A percentile compares a stretch with the other conserved stretches of the same genome.
phyloP scores from a whole-genome alignment of 2,113 vertebrate genomes.

The Pseudolaguvia tuberculata region DNA sequence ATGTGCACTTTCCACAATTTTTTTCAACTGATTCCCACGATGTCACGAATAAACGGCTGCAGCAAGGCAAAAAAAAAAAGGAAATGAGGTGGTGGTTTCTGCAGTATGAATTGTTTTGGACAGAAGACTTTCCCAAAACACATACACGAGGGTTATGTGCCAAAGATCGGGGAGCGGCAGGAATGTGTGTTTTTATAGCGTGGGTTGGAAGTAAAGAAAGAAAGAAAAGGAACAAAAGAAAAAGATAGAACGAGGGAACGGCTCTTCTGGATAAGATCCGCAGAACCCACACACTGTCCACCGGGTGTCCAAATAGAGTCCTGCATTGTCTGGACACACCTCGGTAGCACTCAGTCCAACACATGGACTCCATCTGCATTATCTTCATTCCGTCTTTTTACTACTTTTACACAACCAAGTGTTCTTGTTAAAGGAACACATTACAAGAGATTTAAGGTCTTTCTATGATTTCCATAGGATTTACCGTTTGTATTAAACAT shows the following conservation, averaged over 20 bases:
- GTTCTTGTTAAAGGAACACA: neutral
- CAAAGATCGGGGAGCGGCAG: conserved; percentile 58
- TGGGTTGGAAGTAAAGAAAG: conserved; percentile 40
- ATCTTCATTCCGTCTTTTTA: neutral
- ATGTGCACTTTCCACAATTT: neutral
- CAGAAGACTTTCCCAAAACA: conserved; percentile 46
- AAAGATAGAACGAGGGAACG: conserved; percentile 21
- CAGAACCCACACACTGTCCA: conserved; percentile 50
- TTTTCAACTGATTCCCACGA: conserved; percentile 33
- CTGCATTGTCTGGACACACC: conserved; percentile 55
- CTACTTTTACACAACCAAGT: neutral
- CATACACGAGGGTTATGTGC: conserved; percentile 47
- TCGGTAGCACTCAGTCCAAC: conserved; percentile 27
- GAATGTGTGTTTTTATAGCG: conserved; percentile 54
- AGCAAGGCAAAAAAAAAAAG: neutral
- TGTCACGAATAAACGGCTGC: conserved; percentile 22
- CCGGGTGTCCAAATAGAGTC: conserved; percentile 48
- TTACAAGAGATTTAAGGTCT: neutral
- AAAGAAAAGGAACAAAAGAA: neutral
- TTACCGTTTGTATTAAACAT: no score
- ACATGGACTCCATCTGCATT: conserved; percentile 2
- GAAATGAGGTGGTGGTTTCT: conserved; percentile 31
- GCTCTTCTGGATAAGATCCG: conserved; percentile 49
- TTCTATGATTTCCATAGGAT: neutral
- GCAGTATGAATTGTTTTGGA: conserved; percentile 42